Evolutionary conservation across 2,888 invertebrate species (phyloP).

Genomic region (Eristalis arbustorum): DNA sequence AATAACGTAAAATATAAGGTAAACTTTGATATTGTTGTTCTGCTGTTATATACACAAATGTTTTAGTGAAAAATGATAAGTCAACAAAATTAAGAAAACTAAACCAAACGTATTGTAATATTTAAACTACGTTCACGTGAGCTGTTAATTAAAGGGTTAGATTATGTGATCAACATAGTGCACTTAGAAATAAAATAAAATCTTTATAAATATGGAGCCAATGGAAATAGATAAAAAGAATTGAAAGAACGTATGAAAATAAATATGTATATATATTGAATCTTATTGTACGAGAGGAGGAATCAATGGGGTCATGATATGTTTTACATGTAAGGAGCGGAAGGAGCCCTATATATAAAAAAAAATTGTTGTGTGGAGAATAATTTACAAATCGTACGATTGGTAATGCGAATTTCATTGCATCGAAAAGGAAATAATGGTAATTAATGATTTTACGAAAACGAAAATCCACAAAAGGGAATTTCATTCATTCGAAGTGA

Average conservation of each 20-base stretch:
- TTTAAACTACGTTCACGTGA: conserved; percentile 59
- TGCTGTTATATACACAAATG: conserved; percentile 57
- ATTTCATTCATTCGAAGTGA: too few relatives aligned
- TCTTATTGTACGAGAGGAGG: conserved; percentile 38
- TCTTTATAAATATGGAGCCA: conserved; percentile 64
- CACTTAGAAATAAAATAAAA: conserved; percentile 39
- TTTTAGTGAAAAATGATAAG: conserved; percentile 59
- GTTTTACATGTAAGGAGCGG: neutral
- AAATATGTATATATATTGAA: conserved; percentile 27
- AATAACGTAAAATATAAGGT: conserved; percentile 62
- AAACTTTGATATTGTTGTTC: conserved; percentile 47
- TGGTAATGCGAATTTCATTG: too few relatives aligned
- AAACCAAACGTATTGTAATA: conserved; percentile 52
- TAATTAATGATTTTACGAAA: too few relatives aligned
- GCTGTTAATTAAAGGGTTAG: conserved; percentile 54
- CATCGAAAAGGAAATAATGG: too few relatives aligned
- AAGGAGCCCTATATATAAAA: neutral
- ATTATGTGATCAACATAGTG: conserved; percentile 63
- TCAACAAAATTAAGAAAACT: conserved; percentile 44
- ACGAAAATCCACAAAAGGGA: too few relatives aligned
- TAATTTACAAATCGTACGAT: too few relatives aligned
- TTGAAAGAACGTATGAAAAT: conserved; percentile 24
- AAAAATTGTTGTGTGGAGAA: neutral
- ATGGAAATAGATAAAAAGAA: conserved; percentile 36
- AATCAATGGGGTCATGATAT: neutral